Percentiles rank a stretch among this genome's conserved stretches.
Conservation (phyloP, 2,797 vertebrate species). For the Thaleichthys pacificus region DNA sequence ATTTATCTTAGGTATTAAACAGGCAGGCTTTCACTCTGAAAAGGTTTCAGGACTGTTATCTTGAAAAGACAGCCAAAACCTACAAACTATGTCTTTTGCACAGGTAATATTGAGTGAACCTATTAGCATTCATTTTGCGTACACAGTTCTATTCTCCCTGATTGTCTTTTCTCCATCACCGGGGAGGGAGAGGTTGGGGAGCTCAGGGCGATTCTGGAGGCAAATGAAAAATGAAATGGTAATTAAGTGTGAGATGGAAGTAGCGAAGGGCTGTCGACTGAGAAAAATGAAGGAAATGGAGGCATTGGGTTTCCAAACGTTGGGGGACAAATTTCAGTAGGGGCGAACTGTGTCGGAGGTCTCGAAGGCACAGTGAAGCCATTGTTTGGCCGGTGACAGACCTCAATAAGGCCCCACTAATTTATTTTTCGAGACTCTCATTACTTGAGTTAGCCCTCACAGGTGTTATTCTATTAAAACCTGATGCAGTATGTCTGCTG, state of each 20-base stretch:
- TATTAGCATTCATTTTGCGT: conserved; percentile 53
- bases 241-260: conserved; percentile 57
- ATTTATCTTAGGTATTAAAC: background rate
- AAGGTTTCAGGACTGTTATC: conserved; percentile 7
- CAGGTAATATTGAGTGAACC: conserved; percentile 27
- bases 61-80: conserved; percentile 29
- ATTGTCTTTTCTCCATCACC: conserved; percentile 41
- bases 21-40: conserved; percentile 11
- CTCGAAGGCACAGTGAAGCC: conserved; percentile 40
- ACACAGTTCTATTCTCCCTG: conserved; percentile 36
- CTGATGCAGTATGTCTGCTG: conserved; percentile 78
- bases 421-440: conserved; percentile 70
- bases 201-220: conserved; percentile 36
- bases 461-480: conserved; percentile 81
- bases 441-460: conserved; percentile 44
- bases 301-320: conserved; percentile 22
- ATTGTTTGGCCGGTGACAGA: conserved; percentile 56
- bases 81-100: conserved; percentile 35
- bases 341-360: background rate
- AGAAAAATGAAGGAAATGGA: conserved; percentile 40
- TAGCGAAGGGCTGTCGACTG: conserved; percentile 22
- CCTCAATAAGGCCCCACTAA: conserved; percentile 71
- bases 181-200: conserved; percentile 11
- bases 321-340: conserved; percentile 23
- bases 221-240: conserved; percentile 65